These are phyloP conservation scores for Azemiops feae DNA, from an alignment of 2,113 vertebrate genomes.

Conservation along the genomic window DNA sequence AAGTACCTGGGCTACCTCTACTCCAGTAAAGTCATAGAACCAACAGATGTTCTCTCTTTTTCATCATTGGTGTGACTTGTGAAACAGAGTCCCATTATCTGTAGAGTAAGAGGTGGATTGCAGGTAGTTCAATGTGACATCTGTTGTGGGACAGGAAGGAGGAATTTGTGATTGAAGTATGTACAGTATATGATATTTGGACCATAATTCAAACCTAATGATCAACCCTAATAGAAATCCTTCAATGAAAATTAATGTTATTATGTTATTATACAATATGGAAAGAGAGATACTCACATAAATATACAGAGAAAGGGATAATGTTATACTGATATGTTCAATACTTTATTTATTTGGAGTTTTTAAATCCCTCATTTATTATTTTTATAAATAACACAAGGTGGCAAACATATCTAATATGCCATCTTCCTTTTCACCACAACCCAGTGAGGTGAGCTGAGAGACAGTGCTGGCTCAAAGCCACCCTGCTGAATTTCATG, in stretches of 20 bases:
- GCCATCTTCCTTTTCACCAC: neutral
- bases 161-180: neutral
- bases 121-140: neutral
- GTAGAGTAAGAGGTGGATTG: neutral
- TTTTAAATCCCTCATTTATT: neutral
- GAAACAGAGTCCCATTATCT: neutral
- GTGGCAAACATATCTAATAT: neutral
- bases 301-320: constrained; percentile 18
- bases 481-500: no score
- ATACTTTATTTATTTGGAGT: neutral
- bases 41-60: neutral
- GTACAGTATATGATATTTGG: neutral
- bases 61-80: neutral
- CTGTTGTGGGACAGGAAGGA: no score
- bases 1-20: neutral
- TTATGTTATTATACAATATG: neutral
- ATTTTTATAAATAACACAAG: neutral
- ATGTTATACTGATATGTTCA: constrained; percentile 3
- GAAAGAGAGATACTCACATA: neutral
- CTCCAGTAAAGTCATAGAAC: neutral
- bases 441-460: neutral
- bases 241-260: constrained; percentile 8
- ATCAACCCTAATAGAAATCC: neutral
- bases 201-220: neutral
- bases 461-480: neutral